These are phyloP conservation scores for Coelinius sp. DNA, from an alignment of 2,888 invertebrate species.

Conservation along the genomic window DNA sequence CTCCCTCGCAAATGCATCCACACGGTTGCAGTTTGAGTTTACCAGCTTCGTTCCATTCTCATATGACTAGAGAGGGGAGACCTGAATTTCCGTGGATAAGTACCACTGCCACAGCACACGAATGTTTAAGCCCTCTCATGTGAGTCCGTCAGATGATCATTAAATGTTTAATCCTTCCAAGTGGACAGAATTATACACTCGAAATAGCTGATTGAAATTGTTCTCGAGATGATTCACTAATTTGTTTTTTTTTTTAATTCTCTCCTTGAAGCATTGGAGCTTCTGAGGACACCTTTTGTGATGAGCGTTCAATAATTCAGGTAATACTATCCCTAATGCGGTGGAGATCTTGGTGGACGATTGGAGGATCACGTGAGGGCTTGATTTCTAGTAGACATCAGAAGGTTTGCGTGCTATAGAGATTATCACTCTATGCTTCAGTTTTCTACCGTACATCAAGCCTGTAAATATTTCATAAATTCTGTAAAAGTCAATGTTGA, in stretches of 20 bases:
- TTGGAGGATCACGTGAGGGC: background rate
- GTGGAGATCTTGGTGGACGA: background rate
- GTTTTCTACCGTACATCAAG: slow-evolving; percentile 53
- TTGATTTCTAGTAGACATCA: slow-evolving; percentile 18
- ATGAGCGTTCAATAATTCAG: background rate
- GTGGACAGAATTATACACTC: slow-evolving; percentile 25
- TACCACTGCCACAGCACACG: slow-evolving; percentile 23
- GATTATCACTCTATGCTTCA: slow-evolving; percentile 62
- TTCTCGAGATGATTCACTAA: background rate
- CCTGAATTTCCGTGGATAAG: slow-evolving; percentile 44
- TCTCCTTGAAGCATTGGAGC: too few relatives aligned
- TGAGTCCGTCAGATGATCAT: slow-evolving; percentile 23
- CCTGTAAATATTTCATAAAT: slow-evolving; percentile 65
- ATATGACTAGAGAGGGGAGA: slow-evolving; percentile 13
- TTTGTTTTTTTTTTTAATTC: background rate
- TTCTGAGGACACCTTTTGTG: too few relatives aligned
- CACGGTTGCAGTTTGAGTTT: slow-evolving; percentile 64
- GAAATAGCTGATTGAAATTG: slow-evolving; percentile 9
- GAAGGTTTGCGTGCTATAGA: slow-evolving; percentile 60
- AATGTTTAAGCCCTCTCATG: slow-evolving; percentile 25
- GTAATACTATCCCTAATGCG: background rate
- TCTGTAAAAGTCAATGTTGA: slow-evolving; percentile 45
- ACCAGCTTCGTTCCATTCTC: slow-evolving; percentile 31
- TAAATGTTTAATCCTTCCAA: slow-evolving; percentile 25
- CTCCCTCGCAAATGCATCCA: slow-evolving; percentile 59